These are phyloP conservation scores for Balearica regulorum DNA, from an alignment of 2,797 vertebrate genomes.

Conservation along the genomic window DNA sequence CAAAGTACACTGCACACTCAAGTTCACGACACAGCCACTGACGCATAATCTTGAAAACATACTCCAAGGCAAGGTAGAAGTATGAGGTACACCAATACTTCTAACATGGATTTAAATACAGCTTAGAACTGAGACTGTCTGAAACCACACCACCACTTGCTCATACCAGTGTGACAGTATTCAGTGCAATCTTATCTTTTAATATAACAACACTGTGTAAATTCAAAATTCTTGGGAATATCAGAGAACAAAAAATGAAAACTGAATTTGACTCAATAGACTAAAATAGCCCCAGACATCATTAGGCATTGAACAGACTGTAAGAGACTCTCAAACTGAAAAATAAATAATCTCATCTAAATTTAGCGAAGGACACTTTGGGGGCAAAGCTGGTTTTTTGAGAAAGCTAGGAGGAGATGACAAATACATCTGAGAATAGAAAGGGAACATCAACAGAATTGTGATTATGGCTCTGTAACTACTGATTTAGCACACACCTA, in stretches of 20 bases:
- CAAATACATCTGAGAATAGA: conserved; percentile 10
- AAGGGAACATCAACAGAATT: background rate
- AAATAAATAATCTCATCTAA: conserved; percentile 31
- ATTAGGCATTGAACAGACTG: background rate
- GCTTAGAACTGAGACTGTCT: background rate
- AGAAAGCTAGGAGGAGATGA: background rate
- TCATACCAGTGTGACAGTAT: background rate
- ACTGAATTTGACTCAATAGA: conserved; percentile 3
- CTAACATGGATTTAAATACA: background rate
- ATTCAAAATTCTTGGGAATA: background rate
- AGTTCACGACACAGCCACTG: background rate
- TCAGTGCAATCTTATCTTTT: background rate
- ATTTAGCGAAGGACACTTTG: background rate
- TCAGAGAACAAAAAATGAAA: background rate
- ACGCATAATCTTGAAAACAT: background rate
- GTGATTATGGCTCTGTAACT: background rate
- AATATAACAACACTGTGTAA: background rate
- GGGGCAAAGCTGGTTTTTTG: background rate
- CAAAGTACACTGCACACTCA: background rate
- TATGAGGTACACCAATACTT: background rate
- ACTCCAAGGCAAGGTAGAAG: background rate
- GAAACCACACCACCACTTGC: background rate
- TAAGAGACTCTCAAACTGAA: background rate
- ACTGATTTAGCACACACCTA: background rate
- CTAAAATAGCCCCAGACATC: conserved; percentile 23